phyloP scores from a whole-genome alignment of 2,113 vertebrate species.

The Apodemus sylvaticus region DNA sequence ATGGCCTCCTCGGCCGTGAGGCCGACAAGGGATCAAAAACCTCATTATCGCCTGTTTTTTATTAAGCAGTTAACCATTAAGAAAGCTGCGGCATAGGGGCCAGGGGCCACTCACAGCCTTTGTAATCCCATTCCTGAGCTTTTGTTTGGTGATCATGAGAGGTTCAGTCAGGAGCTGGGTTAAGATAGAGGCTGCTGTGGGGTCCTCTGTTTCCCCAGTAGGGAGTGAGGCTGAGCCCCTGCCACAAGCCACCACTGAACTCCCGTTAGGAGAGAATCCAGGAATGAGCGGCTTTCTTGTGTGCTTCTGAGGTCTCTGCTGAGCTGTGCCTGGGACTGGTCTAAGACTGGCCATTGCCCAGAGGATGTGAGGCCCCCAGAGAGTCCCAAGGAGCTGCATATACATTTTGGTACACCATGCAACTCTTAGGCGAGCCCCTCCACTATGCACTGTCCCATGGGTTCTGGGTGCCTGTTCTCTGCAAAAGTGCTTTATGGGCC shows the following conservation, averaged over 20 bases:
- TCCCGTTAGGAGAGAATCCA: not conserved
- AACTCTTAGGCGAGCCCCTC: not conserved
- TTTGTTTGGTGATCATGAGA: not conserved
- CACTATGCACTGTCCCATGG: fast-evolving
- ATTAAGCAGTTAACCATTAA: slow-evolving; percentile 20
- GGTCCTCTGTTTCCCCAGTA: not conserved
- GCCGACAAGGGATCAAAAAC: slow-evolving; percentile 66
- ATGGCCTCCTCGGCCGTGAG: slow-evolving; percentile 56
- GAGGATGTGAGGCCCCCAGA: not conserved
- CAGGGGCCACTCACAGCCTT: not conserved
- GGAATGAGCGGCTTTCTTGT: too few relatives aligned
- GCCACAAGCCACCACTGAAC: not conserved
- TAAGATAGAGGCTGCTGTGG: too few relatives aligned
- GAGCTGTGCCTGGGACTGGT: not conserved
- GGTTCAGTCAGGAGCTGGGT: fast-evolving
- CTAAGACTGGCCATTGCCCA: not conserved
- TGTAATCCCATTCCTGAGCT: not conserved
- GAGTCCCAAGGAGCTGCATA: not conserved
- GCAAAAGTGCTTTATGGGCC: not conserved
- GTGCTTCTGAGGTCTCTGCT: not conserved
- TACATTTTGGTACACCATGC: too few relatives aligned
- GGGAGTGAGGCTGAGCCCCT: not conserved
- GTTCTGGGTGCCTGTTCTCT: not conserved
- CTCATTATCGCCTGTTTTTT: not conserved
- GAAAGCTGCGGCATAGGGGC: not conserved